phyloP scores from a whole-genome alignment of 2,888 invertebrate genomes.

The Nomada fucata region DNA sequence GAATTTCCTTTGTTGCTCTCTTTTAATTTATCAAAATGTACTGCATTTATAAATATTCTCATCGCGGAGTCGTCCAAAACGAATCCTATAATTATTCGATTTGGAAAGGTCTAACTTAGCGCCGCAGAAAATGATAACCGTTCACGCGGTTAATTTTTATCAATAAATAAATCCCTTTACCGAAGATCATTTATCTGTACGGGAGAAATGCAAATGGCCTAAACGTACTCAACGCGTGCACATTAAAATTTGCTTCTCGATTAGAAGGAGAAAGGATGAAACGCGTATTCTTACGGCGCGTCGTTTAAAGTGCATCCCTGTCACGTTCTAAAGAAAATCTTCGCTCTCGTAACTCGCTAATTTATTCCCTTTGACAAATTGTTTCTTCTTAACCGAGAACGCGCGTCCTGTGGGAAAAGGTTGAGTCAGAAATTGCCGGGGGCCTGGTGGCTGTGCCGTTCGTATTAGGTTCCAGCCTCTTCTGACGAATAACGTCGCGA shows the following conservation, averaged over 20 bases:
- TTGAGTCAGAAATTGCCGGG: conserved; percentile 60
- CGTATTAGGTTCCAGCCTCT: conserved; percentile 59
- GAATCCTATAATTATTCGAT: no score
- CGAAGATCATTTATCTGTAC: no score
- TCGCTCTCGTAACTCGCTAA: conserved; percentile 40
- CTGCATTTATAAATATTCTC: no score
- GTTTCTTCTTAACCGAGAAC: conserved; percentile 64
- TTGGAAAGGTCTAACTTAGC: no score
- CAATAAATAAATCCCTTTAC: neutral
- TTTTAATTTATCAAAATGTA: neutral
- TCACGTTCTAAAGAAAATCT: conserved; percentile 3
- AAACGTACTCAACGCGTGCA: no score
- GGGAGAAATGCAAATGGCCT: no score
- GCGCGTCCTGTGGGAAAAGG: conserved; percentile 48
- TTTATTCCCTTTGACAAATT: conserved; percentile 76
- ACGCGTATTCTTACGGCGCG: neutral
- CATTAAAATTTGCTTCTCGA: neutral
- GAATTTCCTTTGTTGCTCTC: neutral
- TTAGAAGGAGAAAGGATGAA: neutral
- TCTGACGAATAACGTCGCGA: conserved; percentile 55
- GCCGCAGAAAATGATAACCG: no score
- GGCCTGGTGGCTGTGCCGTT: conserved; percentile 42
- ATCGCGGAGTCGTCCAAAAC: no score
- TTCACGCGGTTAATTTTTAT: neutral
- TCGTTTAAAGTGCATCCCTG: neutral